Percentiles rank a stretch among this genome's conserved stretches.
Conservation (phyloP, 2,113 vertebrate species). For the Falco punctatus region DNA sequence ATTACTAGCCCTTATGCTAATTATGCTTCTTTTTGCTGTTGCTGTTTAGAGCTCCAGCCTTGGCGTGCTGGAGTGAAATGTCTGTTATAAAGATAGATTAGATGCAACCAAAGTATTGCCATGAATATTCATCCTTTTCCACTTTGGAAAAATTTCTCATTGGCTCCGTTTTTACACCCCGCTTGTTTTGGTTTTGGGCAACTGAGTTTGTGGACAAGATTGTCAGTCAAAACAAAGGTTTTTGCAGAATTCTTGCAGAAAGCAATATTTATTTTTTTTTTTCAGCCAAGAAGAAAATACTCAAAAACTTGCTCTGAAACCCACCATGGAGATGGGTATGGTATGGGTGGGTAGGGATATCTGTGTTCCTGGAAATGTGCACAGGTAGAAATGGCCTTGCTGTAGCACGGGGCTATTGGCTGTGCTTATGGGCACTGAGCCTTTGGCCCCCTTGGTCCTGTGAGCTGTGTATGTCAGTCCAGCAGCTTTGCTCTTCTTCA, state of each 20-base stretch:
- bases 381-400: not conserved
- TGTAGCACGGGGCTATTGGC: not conserved
- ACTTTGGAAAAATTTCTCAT: rapidly evolving
- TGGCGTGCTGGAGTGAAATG: not conserved
- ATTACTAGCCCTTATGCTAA: constrained; percentile 10
- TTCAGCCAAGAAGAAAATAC: not conserved
- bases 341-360: not conserved
- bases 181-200: not conserved
- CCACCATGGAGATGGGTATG: not conserved
- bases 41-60: not conserved
- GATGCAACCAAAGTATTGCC: not conserved
- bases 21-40: not conserved
- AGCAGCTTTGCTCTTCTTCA: not conserved
- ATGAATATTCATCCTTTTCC: not conserved
- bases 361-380: not conserved
- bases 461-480: not conserved
- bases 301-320: not conserved
- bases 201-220: not conserved
- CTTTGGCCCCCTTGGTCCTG: not conserved
- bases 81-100: not conserved
- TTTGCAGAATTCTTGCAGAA: not conserved
- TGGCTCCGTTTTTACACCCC: not conserved
- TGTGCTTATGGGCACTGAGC: rapidly evolving
- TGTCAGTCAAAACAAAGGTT: not conserved
- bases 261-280: not conserved